Evolutionary conservation across 2,888 invertebrate species (phyloP), one percentile per base, ranked within the genome.

Genomic region (Aleiodes alternator): DNA sequence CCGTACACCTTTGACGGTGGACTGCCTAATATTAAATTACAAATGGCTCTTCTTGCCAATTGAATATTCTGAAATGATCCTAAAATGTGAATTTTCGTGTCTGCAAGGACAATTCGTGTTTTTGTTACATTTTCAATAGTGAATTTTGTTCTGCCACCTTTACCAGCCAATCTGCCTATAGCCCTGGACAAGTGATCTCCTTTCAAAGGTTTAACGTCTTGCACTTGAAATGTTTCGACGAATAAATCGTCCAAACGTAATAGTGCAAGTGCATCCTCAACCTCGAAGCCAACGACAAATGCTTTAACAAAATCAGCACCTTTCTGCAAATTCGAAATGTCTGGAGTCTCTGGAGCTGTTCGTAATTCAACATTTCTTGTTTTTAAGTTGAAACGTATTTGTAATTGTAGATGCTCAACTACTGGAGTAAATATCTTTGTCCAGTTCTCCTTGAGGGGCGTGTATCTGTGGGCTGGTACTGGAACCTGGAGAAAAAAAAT

Each of bases 61-160:
- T 96, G 96, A 80, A 99, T 98, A 87, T 99, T 99, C 90, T 98
- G 97, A 88, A 95, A 99, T 83, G 98, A 98, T 61, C 99, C 99
- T 79, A 99, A 91, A 81, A 99, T 96, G 88, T 99, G 98, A 80
- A 99, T 96, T 92, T 97, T 98, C 29, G 95, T 94, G 87, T 99
- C 98, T 23, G 99, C 99, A 78, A 99, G 91, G 31, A 99, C 97
- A 86, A 99, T 98, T 88, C 99, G 94, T 0, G 99, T 99, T 91
- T 98, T 98, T 0, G 99, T 99, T 0, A 96, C 97, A 90, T 99
- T 99, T 91, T 99, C 99, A 84, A 99, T 99, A 0, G 98, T 98
- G 87, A 96, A 98, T 89, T 98, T 99, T 0, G 98, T 99, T 78
- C 97, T 93, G 31, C 98, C 98, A 29, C 97, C 97, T 91, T 99